These are phyloP conservation scores for Ara ararauna DNA, from an alignment of 2,797 vertebrate species.

Conservation along the genomic window DNA sequence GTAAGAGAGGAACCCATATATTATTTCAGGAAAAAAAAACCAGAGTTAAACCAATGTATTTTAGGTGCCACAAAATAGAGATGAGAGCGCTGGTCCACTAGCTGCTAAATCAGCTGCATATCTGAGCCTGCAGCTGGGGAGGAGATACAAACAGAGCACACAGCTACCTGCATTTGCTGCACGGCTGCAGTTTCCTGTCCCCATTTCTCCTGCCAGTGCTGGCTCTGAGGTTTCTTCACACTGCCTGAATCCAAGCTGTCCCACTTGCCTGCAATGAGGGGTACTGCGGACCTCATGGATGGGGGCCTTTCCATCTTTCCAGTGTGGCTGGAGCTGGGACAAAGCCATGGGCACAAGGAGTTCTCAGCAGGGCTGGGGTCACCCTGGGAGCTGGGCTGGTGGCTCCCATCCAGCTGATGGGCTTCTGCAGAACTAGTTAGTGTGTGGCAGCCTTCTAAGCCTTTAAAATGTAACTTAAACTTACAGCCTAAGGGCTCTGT, in stretches of 20 bases:
- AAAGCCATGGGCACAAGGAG: fast-evolving
- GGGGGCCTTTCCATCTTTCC: background rate
- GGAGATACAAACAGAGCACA: fast-evolving
- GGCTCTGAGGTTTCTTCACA: background rate
- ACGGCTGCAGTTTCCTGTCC: background rate
- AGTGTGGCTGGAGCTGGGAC: background rate
- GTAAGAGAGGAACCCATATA: background rate
- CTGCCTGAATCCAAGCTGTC: background rate
- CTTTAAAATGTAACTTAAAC: background rate
- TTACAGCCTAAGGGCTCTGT: background rate
- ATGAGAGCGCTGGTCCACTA: fast-evolving
- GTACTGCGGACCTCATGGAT: fast-evolving
- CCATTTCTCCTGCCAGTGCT: background rate
- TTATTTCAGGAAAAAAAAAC: background rate
- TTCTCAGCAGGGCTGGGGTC: background rate
- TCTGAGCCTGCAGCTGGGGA: background rate
- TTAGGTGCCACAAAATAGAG: background rate
- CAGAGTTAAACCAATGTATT: background rate
- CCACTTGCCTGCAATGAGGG: fast-evolving
- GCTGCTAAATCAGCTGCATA: background rate
- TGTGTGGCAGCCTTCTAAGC: background rate
- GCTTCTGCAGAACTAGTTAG: background rate
- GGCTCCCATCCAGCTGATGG: background rate
- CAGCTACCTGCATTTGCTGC: background rate
- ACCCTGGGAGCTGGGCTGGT: background rate